phyloP scores from a whole-genome alignment of 1,140 invertebrate species.

The Charaxes varanes region DNA sequence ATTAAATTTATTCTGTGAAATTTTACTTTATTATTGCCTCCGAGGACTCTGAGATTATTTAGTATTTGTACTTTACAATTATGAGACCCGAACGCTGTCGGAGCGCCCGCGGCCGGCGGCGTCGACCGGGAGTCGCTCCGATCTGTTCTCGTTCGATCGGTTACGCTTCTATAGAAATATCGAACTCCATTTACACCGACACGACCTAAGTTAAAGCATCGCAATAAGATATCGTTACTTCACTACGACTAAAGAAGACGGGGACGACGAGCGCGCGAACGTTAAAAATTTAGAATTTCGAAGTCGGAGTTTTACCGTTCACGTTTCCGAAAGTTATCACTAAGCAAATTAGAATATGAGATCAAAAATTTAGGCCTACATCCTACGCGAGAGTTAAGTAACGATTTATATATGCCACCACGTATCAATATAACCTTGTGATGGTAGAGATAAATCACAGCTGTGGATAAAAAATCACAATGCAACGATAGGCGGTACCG shows the following conservation, averaged over 20 bases:
- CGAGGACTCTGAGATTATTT: conserved; percentile 54
- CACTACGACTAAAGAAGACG: conserved; percentile 61
- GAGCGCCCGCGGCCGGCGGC: too few species aligned
- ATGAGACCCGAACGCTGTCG: conserved; percentile 43
- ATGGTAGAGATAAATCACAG: conserved; percentile 68
- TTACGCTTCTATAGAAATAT: conserved; percentile 67
- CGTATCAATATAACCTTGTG: conserved; percentile 48
- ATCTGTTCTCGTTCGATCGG: conserved; percentile 40
- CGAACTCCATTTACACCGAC: conserved; percentile 60
- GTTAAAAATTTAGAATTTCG: conserved; percentile 66
- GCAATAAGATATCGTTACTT: conserved; percentile 71
- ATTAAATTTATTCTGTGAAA: conserved; percentile 68
- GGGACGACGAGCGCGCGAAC: conserved; percentile 52
- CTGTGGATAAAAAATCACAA: conserved; percentile 61
- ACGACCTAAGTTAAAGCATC: conserved; percentile 71
- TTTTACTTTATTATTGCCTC: conserved; percentile 63
- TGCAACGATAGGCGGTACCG: conserved; percentile 65
- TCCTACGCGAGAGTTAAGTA: conserved; percentile 66
- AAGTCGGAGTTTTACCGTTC: conserved; percentile 52
- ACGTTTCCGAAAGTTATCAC: conserved; percentile 62
- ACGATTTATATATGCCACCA: conserved; percentile 67
- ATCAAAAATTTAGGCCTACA: conserved; percentile 73
- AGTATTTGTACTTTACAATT: conserved; percentile 61
- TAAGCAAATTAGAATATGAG: conserved; percentile 74
- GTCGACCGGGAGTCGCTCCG: too few species aligned